Evolutionary conservation across 2,888 invertebrate species (phyloP).

Genomic region (Cephus spinipes): DNA sequence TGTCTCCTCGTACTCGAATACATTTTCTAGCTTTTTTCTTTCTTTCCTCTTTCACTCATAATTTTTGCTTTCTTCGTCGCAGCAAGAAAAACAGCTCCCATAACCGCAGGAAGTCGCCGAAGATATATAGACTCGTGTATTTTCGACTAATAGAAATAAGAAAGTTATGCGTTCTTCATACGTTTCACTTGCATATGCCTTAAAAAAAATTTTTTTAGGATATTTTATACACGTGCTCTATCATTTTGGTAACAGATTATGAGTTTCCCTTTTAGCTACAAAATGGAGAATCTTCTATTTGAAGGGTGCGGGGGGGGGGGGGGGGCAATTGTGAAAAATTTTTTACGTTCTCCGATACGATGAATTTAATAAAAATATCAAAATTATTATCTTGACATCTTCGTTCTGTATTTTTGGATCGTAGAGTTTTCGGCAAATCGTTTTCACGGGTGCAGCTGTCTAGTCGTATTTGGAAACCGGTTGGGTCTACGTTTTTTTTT

Average conservation of each 20-base stretch:
- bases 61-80: neutral
- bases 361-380: neutral
- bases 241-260: neutral
- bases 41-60: neutral
- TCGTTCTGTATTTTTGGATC: neutral
- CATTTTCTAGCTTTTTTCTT: neutral
- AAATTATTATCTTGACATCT: neutral
- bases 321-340: too few relatives aligned
- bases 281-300: neutral
- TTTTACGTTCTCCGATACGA: neutral
- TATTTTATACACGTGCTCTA: neutral
- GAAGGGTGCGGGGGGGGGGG: too few relatives aligned
- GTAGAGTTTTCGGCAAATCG: neutral
- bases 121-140: neutral
- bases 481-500: neutral
- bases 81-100: neutral
- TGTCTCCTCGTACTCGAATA: neutral
- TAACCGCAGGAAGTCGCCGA: neutral
- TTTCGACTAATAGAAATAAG: neutral
- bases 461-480: neutral
- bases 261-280: neutral
- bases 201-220: neutral
- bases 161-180: neutral
- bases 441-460: neutral
- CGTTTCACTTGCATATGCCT: neutral